Evolutionary conservation across 2,797 vertebrate genomes (phyloP).

Genomic region (Molothrus ater): DNA sequence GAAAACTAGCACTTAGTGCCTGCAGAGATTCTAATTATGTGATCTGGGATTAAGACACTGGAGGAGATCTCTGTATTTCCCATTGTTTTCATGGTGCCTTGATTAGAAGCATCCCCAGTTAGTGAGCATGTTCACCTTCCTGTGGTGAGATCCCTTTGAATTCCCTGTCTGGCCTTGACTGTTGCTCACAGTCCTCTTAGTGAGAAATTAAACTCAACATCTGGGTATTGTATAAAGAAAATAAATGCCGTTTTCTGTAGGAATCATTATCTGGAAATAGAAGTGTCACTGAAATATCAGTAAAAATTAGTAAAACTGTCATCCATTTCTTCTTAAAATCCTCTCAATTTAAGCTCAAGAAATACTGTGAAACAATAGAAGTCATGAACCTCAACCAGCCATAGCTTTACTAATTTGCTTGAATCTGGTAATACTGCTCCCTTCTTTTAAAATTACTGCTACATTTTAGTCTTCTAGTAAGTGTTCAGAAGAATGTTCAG

Average conservation of each 20-base stretch:
- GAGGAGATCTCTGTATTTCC: background rate
- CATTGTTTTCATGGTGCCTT: background rate
- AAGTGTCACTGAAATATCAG: background rate
- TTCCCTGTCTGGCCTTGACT: background rate
- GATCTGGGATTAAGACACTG: background rate
- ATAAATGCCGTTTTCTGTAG: background rate
- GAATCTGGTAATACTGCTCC: background rate
- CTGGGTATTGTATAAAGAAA: background rate
- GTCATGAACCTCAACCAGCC: background rate
- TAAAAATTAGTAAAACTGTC: background rate
- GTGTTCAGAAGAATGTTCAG: background rate
- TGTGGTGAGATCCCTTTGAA: background rate
- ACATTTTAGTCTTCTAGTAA: constrained; percentile 18
- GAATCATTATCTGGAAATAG: background rate
- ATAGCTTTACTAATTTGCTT: background rate
- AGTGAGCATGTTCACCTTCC: background rate
- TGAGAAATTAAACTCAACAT: background rate
- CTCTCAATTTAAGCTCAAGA: background rate
- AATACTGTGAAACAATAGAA: background rate
- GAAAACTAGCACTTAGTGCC: background rate
- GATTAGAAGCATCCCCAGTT: background rate
- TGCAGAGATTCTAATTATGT: background rate
- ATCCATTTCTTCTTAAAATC: background rate
- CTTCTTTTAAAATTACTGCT: constrained; percentile 1
- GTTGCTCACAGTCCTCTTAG: background rate